Conservation (phyloP, 2,888 invertebrate genomes). For the Drosophila borealis region DNA sequence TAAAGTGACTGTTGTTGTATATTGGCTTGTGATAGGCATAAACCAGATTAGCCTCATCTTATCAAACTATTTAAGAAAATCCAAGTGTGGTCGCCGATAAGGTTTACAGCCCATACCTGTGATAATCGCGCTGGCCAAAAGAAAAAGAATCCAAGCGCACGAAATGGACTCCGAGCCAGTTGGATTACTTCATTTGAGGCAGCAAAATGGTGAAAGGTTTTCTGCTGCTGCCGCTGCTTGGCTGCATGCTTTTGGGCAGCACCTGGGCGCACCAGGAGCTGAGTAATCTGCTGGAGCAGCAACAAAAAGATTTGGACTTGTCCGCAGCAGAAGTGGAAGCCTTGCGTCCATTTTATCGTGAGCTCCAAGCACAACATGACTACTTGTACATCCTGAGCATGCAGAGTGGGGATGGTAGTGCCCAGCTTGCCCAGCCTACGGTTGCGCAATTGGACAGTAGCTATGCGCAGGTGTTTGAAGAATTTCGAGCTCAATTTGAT, state of each 20-base stretch:
- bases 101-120: conserved; percentile 31
- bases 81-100: conserved; percentile 63
- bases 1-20: conserved; percentile 7
- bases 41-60: conserved; percentile 56
- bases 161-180: conserved; percentile 33
- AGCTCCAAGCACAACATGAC: conserved; percentile 74
- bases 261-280: conserved; percentile 51
- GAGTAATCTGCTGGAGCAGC: conserved; percentile 44
- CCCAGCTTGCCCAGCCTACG: neutral
- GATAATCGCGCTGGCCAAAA: conserved; percentile 34
- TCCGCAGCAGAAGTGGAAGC: conserved; percentile 59
- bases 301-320: conserved; percentile 58
- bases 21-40: conserved; percentile 39
- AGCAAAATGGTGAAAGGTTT: conserved; percentile 39
- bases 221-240: conserved; percentile 39
- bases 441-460: conserved; percentile 25
- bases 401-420: conserved; percentile 47
- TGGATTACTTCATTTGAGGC: conserved; percentile 27
- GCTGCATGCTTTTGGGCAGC: conserved; percentile 23
- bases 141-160: conserved; percentile 14
- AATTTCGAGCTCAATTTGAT: conserved; percentile 57
- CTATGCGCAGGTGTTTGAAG: conserved; percentile 48
- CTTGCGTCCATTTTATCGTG: conserved; percentile 67
- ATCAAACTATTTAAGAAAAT: conserved; percentile 58
- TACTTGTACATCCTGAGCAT: conserved; percentile 53